Conservation (phyloP, 2,888 invertebrate genomes). For the Lycia hirtaria region DNA sequence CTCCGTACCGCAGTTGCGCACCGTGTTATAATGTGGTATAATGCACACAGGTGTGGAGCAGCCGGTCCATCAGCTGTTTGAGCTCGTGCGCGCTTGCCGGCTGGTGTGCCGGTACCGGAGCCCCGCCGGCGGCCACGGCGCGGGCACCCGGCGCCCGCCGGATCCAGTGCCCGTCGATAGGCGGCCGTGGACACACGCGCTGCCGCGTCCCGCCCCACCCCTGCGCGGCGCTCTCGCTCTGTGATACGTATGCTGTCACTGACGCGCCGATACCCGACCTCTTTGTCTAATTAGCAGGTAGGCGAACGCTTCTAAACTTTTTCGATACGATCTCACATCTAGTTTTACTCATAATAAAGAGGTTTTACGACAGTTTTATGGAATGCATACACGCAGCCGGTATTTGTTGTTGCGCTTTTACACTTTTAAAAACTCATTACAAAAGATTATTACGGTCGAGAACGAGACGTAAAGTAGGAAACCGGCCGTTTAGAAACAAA, state of each 20-base stretch:
- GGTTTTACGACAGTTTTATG: constrained; percentile 23
- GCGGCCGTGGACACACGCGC: constrained; percentile 71
- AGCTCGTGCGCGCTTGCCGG: constrained; percentile 51
- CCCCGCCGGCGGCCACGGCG: background rate
- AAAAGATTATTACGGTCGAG: constrained; percentile 39
- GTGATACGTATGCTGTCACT: constrained; percentile 74
- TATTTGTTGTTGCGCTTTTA: constrained; percentile 30
- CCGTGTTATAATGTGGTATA: constrained; percentile 12
- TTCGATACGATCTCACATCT: constrained; percentile 25
- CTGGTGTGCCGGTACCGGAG: background rate
- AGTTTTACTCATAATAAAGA: background rate
- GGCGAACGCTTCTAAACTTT: constrained; percentile 59
- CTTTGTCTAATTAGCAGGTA: constrained; percentile 84
- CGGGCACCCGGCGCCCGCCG: constrained; percentile 11
- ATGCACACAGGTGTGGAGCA: constrained; percentile 73
- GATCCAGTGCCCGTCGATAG: constrained; percentile 69
- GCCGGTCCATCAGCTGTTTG: constrained; percentile 79
- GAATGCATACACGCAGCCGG: constrained; percentile 24
- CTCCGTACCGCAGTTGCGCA: background rate
- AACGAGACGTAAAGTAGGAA: constrained; percentile 38
- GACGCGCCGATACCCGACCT: constrained; percentile 71
- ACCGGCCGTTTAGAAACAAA: constrained; percentile 63
- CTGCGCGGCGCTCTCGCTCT: constrained; percentile 40
- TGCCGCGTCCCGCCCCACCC: constrained; percentile 55
- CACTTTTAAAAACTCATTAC: constrained; percentile 41